phyloP scores from a whole-genome alignment of 2,113 vertebrate genomes.

The Pungitius pungitius region DNA sequence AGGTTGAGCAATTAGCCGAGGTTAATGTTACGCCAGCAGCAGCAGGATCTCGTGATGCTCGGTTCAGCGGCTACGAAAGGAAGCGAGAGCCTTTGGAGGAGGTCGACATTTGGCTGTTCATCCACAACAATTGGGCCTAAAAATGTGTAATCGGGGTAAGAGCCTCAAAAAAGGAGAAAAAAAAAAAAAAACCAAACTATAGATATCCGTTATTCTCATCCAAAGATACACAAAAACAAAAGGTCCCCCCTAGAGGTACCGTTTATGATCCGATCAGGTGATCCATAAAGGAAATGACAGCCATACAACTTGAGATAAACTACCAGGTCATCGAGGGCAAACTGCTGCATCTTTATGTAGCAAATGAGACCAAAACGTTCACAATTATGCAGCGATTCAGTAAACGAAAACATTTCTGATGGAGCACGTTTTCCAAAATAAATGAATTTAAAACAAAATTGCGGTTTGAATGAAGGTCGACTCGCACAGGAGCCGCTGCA shows the following conservation, averaged over 20 bases:
- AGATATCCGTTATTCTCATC: background rate
- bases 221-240: background rate
- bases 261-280: constrained; percentile 1
- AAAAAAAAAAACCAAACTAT: too few species aligned
- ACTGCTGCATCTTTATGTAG: background rate
- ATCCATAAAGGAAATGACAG: constrained; percentile 44
- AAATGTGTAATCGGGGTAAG: background rate
- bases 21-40: constrained; percentile 75
- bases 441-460: background rate
- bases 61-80: constrained; percentile 34
- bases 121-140: background rate
- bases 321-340: background rate
- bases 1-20: constrained; percentile 75
- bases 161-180: background rate
- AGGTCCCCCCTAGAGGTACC: background rate
- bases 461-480: background rate
- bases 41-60: constrained; percentile 66
- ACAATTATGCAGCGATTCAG: background rate
- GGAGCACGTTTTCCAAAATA: background rate
- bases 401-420: background rate
- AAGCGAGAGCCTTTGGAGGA: constrained; percentile 1
- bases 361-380: background rate
- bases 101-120: background rate
- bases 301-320: constrained; percentile 31
- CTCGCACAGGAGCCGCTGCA: constrained; percentile 11